Percentiles rank a stretch among this genome's conserved stretches.
Conservation (phyloP, 2,888 invertebrate genomes). For the Bombylius discolor region DNA sequence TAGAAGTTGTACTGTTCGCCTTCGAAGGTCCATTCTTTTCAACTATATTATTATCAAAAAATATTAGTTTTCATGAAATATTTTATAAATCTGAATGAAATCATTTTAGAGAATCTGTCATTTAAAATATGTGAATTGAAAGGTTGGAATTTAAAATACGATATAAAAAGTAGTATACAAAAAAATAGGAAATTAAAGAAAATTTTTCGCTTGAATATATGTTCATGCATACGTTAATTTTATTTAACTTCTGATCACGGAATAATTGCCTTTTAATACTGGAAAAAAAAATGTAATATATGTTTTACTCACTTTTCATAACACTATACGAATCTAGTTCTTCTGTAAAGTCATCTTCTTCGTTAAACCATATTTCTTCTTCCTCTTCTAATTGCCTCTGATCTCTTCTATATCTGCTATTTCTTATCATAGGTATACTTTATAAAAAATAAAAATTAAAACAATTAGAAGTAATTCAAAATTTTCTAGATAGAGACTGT, state of each 20-base stretch:
- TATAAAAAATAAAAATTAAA: conserved; percentile 1
- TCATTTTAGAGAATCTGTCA: too few species aligned
- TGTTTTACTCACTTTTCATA: conserved; percentile 33
- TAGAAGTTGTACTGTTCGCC: conserved; percentile 22
- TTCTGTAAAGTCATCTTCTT: conserved; percentile 87
- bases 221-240: too few species aligned
- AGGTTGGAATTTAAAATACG: too few species aligned
- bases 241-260: too few species aligned
- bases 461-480: neutral
- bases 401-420: conserved; percentile 72
- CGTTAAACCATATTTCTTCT: conserved; percentile 98
- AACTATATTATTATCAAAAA: conserved; percentile 19
- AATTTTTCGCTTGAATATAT: too few species aligned
- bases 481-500: too few species aligned
- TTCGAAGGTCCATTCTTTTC: conserved; percentile 35
- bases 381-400: conserved; percentile 91
- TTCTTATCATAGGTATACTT: conserved; percentile 54
- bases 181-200: too few species aligned
- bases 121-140: too few species aligned
- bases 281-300: neutral
- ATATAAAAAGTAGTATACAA: too few species aligned
- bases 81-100: too few species aligned
- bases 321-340: conserved; percentile 40
- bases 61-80: too few species aligned
- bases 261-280: neutral